Conservation (phyloP, 2,797 vertebrate genomes). For the Lateolabrax maculatus region DNA sequence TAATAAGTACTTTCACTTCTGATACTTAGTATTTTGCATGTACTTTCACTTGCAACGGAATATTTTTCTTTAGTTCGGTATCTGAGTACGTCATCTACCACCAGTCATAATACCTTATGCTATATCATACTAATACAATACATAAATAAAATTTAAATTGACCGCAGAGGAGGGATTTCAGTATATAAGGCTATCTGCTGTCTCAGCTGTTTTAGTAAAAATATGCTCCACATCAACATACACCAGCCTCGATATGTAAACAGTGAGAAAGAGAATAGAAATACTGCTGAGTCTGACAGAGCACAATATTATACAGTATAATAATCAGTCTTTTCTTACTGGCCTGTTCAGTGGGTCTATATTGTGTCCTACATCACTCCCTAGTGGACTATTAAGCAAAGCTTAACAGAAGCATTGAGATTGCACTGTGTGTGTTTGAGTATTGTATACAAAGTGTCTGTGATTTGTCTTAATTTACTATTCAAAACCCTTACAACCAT, state of each 20-base stretch:
- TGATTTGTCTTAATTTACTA: background rate
- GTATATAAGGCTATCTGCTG: conserved; percentile 34
- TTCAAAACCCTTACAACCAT: no score
- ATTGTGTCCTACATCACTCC: conserved; percentile 37
- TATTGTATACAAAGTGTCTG: background rate
- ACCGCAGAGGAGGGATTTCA: conserved; percentile 14
- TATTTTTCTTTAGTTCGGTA: background rate
- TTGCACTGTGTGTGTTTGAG: background rate
- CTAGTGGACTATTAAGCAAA: conserved; percentile 47
- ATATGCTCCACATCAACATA: conserved; percentile 3
- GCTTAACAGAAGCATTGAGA: background rate
- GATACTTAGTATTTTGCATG: background rate
- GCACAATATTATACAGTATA: conserved; percentile 1
- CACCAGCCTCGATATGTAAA: background rate
- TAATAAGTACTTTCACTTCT: background rate
- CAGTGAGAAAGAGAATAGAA: conserved; percentile 6
- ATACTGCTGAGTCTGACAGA: conserved; percentile 18
- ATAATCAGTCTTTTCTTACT: background rate
- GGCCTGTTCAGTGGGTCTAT: background rate
- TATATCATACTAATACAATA: background rate
- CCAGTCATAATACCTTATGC: background rate
- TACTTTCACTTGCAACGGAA: background rate
- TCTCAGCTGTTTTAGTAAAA: conserved; percentile 30
- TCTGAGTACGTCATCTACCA: no score
- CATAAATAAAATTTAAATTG: background rate